Percentiles rank a stretch among this genome's conserved stretches.
Conservation (phyloP, 1,140 invertebrate genomes). For the Conus betulinus region DNA sequence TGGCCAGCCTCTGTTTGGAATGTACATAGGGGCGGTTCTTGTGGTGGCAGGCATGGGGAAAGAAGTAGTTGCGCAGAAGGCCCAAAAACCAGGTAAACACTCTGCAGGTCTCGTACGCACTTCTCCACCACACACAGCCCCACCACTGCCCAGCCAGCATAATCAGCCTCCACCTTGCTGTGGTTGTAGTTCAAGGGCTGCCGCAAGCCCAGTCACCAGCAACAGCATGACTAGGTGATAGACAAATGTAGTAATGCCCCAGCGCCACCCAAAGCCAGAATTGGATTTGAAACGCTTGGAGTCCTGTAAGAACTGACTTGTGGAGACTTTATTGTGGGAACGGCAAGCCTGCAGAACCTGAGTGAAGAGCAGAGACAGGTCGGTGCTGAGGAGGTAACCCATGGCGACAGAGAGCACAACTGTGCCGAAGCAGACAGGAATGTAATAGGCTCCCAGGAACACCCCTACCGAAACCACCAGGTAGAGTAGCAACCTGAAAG, state of each 20-base stretch:
- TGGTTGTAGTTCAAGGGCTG: constrained; percentile 44
- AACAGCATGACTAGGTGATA: constrained; percentile 68
- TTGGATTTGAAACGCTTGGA: constrained; percentile 23
- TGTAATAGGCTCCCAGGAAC: constrained; percentile 64
- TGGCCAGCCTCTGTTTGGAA: constrained; percentile 51
- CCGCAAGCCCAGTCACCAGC: constrained; percentile 56
- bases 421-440: constrained; percentile 58
- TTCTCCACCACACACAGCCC: constrained; percentile 69
- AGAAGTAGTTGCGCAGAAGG: constrained; percentile 69
- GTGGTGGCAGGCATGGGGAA: constrained; percentile 52
- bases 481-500: constrained; percentile 65
- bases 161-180: constrained; percentile 43
- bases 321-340: constrained; percentile 58
- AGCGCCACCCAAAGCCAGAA: constrained; percentile 65
- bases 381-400: constrained; percentile 72
- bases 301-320: constrained; percentile 38
- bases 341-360: constrained; percentile 50
- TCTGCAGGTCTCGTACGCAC: constrained; percentile 66
- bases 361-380: constrained; percentile 64
- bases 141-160: constrained; percentile 61
- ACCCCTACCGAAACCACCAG: constrained; percentile 59
- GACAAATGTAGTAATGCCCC: constrained; percentile 59
- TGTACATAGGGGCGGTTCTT: constrained; percentile 38
- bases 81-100: constrained; percentile 71
- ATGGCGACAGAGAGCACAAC: constrained; percentile 62